Base-by-base conservation (phyloP, 2,113 vertebrate species). In the Leptobrachium ailaonicum region DNA sequence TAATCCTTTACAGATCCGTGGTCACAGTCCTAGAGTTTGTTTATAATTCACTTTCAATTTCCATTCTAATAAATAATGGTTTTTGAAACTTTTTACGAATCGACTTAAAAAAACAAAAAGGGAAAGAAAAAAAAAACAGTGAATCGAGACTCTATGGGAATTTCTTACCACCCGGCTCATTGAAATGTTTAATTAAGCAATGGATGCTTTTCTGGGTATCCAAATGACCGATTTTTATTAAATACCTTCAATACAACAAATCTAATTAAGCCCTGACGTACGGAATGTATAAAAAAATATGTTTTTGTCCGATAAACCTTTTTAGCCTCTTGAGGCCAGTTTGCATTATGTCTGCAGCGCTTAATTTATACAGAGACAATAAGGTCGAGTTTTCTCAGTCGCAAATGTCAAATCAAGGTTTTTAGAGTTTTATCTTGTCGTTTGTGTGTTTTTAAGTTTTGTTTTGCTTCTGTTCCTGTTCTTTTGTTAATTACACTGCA, bases 1-100 rank as follows among this genome's bases (percentile, higher is more conserved):
- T 81, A 75, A 75, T 81, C 72, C 72, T 80, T 80, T 80, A 74
- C 79, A 80, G 79, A 75, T 75, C 45, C 64, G 50, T 80, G 64
- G 71, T 67, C 71, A 80, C 71, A 80, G 64, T 80, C 12, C 12
- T 69, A 62, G n/a, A 62, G 79, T 75, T 81, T 75, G 79, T 75
- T 75, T 71, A 75, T 68, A 74, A 81, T 75, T 75, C 41, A 13
- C 41, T 81, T 81, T 60, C 47, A 63, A 81, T 81, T 75, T 81
- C 41, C 72, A 75, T 81, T 69, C 45, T 75, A 69, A 75, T 73
- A 81, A 81, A 81, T 75, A 60, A 42, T n/a, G 64, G 58, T 68
- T 74, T 32, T 8, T 43, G 42, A 74, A 69, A 45, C 62, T 73
- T 73, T 73, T 32, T 32, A 32, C 20, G 20, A 32, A 32, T 32